Percentiles rank a stretch among this genome's conserved stretches.
Conservation (phyloP, 2,113 vertebrate species). For the Myrmecobius fasciatus region DNA sequence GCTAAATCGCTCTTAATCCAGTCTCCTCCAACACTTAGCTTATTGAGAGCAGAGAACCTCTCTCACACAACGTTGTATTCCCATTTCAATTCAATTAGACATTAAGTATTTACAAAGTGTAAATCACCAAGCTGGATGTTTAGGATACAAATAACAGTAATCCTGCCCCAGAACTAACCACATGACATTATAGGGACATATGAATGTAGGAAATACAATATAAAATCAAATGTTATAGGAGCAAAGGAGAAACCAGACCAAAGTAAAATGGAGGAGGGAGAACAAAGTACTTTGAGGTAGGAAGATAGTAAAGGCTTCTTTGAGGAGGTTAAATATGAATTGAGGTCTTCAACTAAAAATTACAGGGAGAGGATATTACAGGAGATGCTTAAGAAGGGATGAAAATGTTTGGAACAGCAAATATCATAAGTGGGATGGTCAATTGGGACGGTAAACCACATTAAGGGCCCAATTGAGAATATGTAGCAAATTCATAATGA, state of each 20-base stretch:
- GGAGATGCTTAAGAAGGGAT: too few relatives aligned
- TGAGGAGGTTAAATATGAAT: too few relatives aligned
- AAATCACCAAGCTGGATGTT: neutral
- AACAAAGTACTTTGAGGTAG: too few relatives aligned
- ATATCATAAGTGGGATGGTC: too few relatives aligned
- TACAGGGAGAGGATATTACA: too few relatives aligned
- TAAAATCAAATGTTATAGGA: neutral
- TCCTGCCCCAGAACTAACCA: neutral
- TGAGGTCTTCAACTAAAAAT: too few relatives aligned
- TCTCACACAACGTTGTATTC: neutral
- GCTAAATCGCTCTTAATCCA: neutral
- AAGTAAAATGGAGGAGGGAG: too few relatives aligned
- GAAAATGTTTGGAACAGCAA: too few relatives aligned
- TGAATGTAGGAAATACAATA: neutral
- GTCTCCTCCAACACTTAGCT: neutral
- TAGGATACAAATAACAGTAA: neutral
- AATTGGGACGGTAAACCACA: too few relatives aligned
- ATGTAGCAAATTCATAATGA: too few relatives aligned
- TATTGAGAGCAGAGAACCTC: neutral
- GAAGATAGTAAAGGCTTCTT: too few relatives aligned
- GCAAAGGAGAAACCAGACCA: neutral
- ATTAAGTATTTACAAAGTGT: neutral
- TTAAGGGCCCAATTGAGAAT: too few relatives aligned
- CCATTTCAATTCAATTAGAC: neutral
- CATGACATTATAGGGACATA: neutral